Conservation (phyloP, 2,113 vertebrate species). For the Melanerpes aurifrons region DNA sequence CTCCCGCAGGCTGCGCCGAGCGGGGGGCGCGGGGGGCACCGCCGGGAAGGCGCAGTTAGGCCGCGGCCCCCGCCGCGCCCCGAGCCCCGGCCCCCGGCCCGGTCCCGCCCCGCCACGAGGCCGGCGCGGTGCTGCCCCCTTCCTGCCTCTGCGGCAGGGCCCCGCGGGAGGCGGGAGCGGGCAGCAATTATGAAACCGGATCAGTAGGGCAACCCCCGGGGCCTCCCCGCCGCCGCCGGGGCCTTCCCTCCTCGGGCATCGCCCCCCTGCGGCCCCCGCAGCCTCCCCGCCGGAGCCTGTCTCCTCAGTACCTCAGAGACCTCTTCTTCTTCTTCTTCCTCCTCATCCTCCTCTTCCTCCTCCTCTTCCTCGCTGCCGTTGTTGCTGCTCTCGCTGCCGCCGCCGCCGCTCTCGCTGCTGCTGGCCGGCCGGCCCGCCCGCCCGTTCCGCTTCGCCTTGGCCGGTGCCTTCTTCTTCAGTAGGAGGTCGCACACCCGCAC, state of each 20-base stretch:
- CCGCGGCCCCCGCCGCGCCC: background rate
- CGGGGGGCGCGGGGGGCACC: no score
- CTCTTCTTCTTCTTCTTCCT: slow-evolving; percentile 74
- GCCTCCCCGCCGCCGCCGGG: background rate
- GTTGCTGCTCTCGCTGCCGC: slow-evolving; percentile 70
- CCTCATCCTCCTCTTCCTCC: slow-evolving; percentile 51
- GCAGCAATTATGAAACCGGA: background rate
- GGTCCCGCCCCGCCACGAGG: background rate
- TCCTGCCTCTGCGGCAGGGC: background rate
- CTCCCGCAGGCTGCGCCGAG: background rate
- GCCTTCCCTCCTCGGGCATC: no score
- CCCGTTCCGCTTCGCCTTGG: slow-evolving; percentile 67
- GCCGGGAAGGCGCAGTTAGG: background rate
- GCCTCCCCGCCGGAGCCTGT: no score
- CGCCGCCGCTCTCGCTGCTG: slow-evolving; percentile 59
- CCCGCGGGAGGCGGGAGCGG: background rate
- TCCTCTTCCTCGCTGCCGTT: slow-evolving; percentile 68
- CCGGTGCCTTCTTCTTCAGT: slow-evolving; percentile 72
- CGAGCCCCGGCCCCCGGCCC: background rate
- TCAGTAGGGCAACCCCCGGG: background rate
- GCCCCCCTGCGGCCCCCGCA: background rate
- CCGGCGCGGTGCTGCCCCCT: background rate
- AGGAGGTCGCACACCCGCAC: slow-evolving; percentile 78
- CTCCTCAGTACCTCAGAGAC: slow-evolving; percentile 75
- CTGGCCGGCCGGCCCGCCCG: slow-evolving; percentile 67